Base-by-base conservation (phyloP, 1,140 invertebrate genomes). In the Oscheius sp. region DNA sequence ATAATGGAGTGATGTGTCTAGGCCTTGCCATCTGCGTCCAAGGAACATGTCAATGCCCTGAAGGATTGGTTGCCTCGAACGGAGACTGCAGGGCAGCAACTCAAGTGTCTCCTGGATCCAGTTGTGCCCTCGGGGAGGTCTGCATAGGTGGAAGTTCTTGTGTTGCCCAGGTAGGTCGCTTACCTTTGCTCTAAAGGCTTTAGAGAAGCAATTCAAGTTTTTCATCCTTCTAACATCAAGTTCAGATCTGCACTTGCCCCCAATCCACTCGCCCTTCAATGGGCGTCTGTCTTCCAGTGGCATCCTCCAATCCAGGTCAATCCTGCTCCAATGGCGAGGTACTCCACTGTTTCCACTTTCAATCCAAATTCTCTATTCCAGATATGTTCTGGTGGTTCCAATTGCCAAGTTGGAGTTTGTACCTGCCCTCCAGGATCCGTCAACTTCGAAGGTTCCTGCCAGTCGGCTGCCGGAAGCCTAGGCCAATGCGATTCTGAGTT, bases 21-120 rank as follows among this genome's bases (percentile, higher is more conserved):
- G 32, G 36, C 10, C 31, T 65, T 2, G 32, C 63, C 2, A 28
- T 65, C 32, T 65, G 63, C 29, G 35, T 65, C 18, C 34, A 65
- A 20, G 63, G 63, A 65, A 42, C 35, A 0, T 73, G 70, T 46
- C 61, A 73, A 34, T 73, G 70, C 45, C 61, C 70, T 20, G 35
- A 61, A 0, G 70, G 61, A 45, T 36, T 68, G 13, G 35, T 58
- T 36, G 68, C 42, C 0, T 38, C 36, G 20, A 42, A 63, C 32
- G 52, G 28, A 4, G 31, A 62, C 4, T 67, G 46, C 29, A 3
- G 18, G 38, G 49, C 58, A n/a, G 32, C 34, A 32, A 65, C 63
- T 26, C 32, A 34, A 35, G 63, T 65, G 15, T n/a, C 63, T 67
- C 66, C 66, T 26, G 58, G 55, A 18, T 68, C 66, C 2, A 31